A percentile compares a stretch with the other conserved stretches of the same genome.
Conservation (phyloP, 35 echinoderm and acorn worm species). For the Stichopus chloronotus region DNA sequence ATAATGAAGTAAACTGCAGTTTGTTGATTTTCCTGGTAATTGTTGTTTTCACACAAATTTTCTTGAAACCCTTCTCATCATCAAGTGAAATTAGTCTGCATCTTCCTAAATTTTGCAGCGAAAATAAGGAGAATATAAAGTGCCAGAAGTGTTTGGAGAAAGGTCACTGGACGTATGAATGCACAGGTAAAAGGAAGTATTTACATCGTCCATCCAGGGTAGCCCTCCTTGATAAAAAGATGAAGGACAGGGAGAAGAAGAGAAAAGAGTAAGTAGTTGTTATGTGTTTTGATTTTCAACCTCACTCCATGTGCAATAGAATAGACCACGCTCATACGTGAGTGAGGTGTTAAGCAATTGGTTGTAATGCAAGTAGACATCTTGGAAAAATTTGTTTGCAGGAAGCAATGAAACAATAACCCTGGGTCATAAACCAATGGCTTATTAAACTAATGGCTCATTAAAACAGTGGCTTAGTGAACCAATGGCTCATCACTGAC, state of each 20-base stretch:
- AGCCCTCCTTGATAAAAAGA: conserved; percentile 74
- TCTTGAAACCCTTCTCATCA: not conserved
- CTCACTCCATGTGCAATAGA: no score
- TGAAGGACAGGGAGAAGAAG: conserved; percentile 68
- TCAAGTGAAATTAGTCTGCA: not conserved
- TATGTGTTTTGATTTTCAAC: no score
- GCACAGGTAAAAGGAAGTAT: conserved; percentile 89
- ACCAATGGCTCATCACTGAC: no score
- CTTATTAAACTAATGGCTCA: no score
- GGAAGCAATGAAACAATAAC: no score
- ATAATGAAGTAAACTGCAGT: not conserved
- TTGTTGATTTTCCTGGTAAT: not conserved
- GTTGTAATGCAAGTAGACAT: no score
- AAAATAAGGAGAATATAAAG: conserved; percentile 83
- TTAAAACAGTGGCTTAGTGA: no score
- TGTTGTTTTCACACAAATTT: not conserved
- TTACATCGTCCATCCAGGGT: conserved; percentile 80
- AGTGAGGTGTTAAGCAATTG: no score
- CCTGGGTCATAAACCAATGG: no score
- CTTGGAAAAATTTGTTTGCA: no score
- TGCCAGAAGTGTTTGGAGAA: conserved; percentile 96
- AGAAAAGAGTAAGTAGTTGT: conserved; percentile 29
- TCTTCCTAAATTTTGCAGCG: conserved; percentile 42
- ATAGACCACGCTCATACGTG: no score
- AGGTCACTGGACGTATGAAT: conserved; percentile 96